Conservation (phyloP, 2,113 vertebrate species). For the Balaeniceps rex region DNA sequence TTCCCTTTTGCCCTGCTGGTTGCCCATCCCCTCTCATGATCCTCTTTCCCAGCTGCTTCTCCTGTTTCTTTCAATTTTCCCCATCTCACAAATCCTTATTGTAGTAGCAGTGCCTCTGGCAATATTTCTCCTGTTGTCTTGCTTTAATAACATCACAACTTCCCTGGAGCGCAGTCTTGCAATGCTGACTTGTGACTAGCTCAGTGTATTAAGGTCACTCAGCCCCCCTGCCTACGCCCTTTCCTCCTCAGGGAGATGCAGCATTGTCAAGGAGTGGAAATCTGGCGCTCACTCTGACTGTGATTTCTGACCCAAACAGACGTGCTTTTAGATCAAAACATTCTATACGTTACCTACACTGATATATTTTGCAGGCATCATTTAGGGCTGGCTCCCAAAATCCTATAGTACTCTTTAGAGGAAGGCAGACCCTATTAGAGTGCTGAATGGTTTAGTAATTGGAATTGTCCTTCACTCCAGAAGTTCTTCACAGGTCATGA, state of each 20-base stretch:
- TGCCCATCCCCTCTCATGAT: background rate
- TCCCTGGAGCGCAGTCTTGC: background rate
- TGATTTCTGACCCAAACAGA: constrained; percentile 10
- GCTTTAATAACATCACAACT: background rate
- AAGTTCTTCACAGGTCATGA: background rate
- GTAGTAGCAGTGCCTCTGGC: background rate
- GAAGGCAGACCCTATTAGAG: background rate
- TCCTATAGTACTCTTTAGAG: background rate
- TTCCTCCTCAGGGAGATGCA: background rate
- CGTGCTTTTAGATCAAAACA: background rate
- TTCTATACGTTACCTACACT: background rate
- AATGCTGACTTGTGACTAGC: background rate
- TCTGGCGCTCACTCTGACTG: background rate
- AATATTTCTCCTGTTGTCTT: background rate
- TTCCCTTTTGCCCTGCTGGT: background rate
- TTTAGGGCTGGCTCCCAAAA: background rate
- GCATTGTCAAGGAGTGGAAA: background rate
- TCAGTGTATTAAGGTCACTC: constrained; percentile 9
- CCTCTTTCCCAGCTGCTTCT: background rate
- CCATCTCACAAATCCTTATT: background rate
- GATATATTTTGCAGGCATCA: background rate
- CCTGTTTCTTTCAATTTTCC: background rate
- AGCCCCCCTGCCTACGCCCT: background rate
- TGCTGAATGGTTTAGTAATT: background rate
- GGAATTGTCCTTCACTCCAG: background rate